Conservation (phyloP, 1,140 invertebrate species). For the Ericerus pela region DNA sequence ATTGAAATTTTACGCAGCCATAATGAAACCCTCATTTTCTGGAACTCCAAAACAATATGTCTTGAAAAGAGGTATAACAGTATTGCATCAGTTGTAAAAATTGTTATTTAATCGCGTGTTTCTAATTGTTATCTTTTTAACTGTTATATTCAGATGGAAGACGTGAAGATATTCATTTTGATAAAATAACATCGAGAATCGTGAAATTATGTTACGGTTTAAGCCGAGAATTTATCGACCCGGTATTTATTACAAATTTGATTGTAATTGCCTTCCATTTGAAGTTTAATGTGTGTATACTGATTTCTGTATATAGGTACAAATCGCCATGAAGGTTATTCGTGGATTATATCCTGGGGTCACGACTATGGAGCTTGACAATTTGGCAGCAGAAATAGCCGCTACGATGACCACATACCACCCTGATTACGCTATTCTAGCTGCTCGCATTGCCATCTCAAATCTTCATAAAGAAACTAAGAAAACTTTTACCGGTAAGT, state of each 20-base stretch:
- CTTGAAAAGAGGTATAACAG: neutral
- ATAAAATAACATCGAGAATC: conserved; percentile 94
- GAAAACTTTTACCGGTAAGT: conserved; percentile 68
- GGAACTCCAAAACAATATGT: neutral
- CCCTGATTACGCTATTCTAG: conserved; percentile 90
- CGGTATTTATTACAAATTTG: conserved; percentile 45
- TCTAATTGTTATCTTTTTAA: neutral
- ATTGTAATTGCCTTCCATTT: neutral
- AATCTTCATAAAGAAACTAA: conserved; percentile 96
- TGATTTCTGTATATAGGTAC: neutral
- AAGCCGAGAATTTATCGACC: conserved; percentile 90
- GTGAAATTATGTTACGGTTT: conserved; percentile 90
- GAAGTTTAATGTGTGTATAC: neutral
- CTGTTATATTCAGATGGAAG: conserved; percentile 50
- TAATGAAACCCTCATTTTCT: too few relatives aligned
- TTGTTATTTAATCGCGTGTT: neutral
- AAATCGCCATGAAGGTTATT: conserved; percentile 62
- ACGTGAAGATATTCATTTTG: conserved; percentile 84
- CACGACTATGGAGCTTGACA: conserved; percentile 91
- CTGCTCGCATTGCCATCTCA: conserved; percentile 88
- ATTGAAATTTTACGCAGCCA: too few relatives aligned
- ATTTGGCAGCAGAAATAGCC: conserved; percentile 90
- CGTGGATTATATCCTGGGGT: conserved; percentile 78
- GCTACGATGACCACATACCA: conserved; percentile 92
- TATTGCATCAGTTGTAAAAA: neutral